Conservation (phyloP, 1,140 invertebrate genomes). For the Papilio glaucus region DNA sequence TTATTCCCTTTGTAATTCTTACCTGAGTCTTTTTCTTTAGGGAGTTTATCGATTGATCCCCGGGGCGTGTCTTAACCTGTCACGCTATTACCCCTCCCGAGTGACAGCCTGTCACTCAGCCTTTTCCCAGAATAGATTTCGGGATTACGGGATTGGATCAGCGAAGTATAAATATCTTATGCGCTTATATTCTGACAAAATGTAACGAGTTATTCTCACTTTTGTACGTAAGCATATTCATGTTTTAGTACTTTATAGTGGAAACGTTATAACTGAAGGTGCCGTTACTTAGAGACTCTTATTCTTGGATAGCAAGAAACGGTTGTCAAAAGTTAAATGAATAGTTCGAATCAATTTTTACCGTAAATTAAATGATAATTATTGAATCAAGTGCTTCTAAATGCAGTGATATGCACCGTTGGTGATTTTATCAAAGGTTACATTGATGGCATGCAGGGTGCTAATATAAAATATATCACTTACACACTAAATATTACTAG, state of each 20-base stretch:
- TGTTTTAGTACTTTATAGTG: not conserved
- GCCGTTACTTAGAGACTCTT: too few relatives aligned
- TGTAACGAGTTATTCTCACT: not conserved
- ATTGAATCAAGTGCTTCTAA: too few relatives aligned
- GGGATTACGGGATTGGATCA: conserved; percentile 30
- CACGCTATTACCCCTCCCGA: conserved; percentile 36
- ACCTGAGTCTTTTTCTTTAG: conserved; percentile 44
- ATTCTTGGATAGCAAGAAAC: too few relatives aligned
- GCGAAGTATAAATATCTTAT: conserved; percentile 8
- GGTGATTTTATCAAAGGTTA: too few relatives aligned
- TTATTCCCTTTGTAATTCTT: conserved; percentile 48
- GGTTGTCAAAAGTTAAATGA: too few relatives aligned
- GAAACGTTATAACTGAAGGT: not conserved
- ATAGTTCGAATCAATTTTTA: too few relatives aligned
- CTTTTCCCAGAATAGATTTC: conserved; percentile 33
- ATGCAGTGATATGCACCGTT: too few relatives aligned
- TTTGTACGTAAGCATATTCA: not conserved
- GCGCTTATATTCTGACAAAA: conserved; percentile 14
- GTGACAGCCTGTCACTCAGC: conserved; percentile 35
- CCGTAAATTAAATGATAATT: too few relatives aligned
- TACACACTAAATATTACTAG: too few relatives aligned
- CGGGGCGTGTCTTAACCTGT: conserved; percentile 36
- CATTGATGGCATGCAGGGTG: too few relatives aligned
- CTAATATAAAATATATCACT: too few relatives aligned
- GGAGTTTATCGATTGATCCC: conserved; percentile 41